Evolutionary conservation across 37 sponge, comb jelly and placozoan genomes (phyloP).

Genomic region (Eunapius fragilis): DNA sequence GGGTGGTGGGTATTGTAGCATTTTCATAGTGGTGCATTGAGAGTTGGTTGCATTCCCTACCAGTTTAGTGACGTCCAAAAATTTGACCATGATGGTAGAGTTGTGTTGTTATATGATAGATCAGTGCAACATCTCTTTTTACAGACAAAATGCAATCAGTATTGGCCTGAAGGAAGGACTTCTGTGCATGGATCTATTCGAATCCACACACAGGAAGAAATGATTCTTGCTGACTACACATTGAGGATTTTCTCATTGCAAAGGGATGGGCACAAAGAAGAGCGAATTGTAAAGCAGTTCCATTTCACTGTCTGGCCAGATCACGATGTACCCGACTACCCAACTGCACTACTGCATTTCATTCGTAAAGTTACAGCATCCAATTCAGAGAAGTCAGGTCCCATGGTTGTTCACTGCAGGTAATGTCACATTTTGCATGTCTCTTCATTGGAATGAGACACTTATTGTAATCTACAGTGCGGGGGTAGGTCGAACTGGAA

Average conservation of each 20-base stretch:
- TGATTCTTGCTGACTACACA: slow-evolving; percentile 79
- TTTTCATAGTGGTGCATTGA: too few relatives aligned
- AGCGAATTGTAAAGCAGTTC: slow-evolving; percentile 81
- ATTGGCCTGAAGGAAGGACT: slow-evolving; percentile 75
- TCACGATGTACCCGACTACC: slow-evolving; percentile 88
- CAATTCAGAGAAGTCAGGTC: slow-evolving; percentile 67
- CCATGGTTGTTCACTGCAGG: slow-evolving; percentile 96
- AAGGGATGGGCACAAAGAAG: slow-evolving; percentile 39
- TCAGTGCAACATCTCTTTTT: not conserved
- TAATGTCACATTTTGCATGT: not conserved
- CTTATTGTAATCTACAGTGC: slow-evolving; percentile 66
- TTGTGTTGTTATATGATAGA: too few relatives aligned
- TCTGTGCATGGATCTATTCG: slow-evolving; percentile 48
- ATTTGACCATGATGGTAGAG: not conserved
- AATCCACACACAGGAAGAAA: slow-evolving; percentile 65
- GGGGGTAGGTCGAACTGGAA: slow-evolving; percentile 96
- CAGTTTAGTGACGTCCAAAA: too few relatives aligned
- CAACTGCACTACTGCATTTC: slow-evolving; percentile 85
- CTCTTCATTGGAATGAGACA: not conserved
- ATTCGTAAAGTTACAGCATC: slow-evolving; percentile 64
- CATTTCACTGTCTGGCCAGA: slow-evolving; percentile 97
- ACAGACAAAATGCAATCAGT: slow-evolving; percentile 85
- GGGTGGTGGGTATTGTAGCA: too few relatives aligned
- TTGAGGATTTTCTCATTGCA: slow-evolving; percentile 79
- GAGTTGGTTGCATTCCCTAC: too few relatives aligned